Evolutionary conservation across 2,888 invertebrate species (phyloP).

Genomic region (Therioaphis trifolii): DNA sequence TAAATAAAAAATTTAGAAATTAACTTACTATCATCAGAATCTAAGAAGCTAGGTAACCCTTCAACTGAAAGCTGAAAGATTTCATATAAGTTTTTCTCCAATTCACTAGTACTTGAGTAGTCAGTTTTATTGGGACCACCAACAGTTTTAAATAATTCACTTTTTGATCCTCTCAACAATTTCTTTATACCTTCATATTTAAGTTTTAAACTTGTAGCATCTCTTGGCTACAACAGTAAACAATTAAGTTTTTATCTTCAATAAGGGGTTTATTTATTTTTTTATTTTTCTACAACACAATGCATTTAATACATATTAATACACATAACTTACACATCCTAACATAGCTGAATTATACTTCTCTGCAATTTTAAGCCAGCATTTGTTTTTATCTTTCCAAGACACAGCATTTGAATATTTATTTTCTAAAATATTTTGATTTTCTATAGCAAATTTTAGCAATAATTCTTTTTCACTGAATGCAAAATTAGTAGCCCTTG

Average conservation of each 20-base stretch:
- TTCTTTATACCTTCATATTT: conserved; percentile 24
- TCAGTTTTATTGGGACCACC: background rate
- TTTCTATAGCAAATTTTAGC: conserved; percentile 2
- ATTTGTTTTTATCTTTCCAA: conserved; percentile 16
- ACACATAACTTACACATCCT: conserved; percentile 15
- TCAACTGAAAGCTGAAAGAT: conserved; percentile 9
- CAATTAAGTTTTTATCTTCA: no score
- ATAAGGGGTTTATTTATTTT: background rate
- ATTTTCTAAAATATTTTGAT: conserved; percentile 32
- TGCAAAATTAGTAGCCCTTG: no score
- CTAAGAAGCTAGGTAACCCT: background rate
- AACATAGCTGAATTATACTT: background rate
- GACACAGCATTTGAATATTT: no score
- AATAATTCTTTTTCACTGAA: no score
- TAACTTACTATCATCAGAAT: background rate
- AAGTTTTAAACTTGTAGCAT: no score
- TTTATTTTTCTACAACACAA: no score
- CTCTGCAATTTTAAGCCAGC: conserved; percentile 13
- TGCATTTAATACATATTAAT: no score
- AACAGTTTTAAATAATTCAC: conserved; percentile 3
- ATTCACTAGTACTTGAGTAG: background rate
- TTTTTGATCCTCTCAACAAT: background rate
- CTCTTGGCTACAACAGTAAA: background rate
- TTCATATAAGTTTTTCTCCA: background rate
- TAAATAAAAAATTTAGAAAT: no score